These are phyloP conservation scores for Borostomias antarcticus DNA, from an alignment of 2,797 vertebrate genomes.

Conservation along the genomic window DNA sequence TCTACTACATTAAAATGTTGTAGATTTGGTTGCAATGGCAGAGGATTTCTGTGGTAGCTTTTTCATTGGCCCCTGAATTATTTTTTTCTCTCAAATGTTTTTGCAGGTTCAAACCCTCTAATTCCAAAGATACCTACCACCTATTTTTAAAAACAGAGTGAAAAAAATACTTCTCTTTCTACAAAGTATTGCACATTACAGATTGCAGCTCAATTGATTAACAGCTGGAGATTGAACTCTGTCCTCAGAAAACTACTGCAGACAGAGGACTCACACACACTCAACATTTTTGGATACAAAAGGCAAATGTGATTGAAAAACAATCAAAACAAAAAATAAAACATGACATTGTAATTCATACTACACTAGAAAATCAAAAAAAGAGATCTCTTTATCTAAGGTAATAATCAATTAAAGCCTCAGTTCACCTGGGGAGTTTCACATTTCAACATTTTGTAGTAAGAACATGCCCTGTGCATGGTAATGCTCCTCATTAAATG, in stretches of 20 bases:
- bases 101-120: slow-evolving; percentile 20
- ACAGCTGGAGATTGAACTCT: slow-evolving; percentile 64
- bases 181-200: slow-evolving; percentile 78
- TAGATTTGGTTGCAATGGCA: slow-evolving; percentile 23
- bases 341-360: slow-evolving; percentile 17
- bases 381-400: background rate
- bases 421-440: background rate
- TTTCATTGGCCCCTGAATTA: slow-evolving; percentile 56
- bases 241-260: slow-evolving; percentile 43
- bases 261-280: slow-evolving; percentile 67
- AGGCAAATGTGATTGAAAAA: slow-evolving; percentile 75
- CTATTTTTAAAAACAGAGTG: slow-evolving; percentile 58
- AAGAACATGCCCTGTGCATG: background rate
- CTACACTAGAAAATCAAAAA: background rate
- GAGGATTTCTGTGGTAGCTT: slow-evolving; percentile 35
- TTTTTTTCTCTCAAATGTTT: slow-evolving; percentile 29
- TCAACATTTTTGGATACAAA: slow-evolving; percentile 73
- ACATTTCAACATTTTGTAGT: background rate
- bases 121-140: slow-evolving; percentile 44
- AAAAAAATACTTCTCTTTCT: slow-evolving; percentile 67
- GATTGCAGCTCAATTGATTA: slow-evolving; percentile 67
- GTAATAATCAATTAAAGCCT: background rate
- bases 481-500: background rate
- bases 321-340: slow-evolving; percentile 54
- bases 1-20: slow-evolving; percentile 27